Percentiles rank a stretch among this genome's conserved stretches.
Evolutionary conservation across 2,888 invertebrate species (phyloP).

Genomic region (Drepanosiphum platanoidis): DNA sequence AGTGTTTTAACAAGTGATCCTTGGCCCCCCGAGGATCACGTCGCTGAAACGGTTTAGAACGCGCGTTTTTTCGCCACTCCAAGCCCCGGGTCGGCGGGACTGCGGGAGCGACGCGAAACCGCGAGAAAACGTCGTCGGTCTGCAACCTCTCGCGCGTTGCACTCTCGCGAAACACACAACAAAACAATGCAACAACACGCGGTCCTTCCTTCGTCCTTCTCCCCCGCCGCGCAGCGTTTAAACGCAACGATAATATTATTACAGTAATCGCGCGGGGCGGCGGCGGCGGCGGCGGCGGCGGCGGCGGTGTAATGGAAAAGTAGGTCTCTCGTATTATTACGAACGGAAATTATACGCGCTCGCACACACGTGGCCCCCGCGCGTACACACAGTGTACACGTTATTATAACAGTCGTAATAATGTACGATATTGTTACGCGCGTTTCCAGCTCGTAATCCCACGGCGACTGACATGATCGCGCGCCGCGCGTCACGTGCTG

Average conservation of each 20-base stretch:
- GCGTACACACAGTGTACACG: background rate
- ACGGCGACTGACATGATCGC: too few relatives aligned
- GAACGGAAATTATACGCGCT: conserved; percentile 6
- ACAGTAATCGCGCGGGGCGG: conserved; percentile 46
- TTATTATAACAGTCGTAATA: background rate
- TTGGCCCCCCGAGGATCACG: too few relatives aligned
- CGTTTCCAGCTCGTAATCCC: conserved; percentile 27
- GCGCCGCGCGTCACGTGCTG: too few relatives aligned
- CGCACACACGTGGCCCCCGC: background rate
- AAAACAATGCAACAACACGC: conserved; percentile 33
- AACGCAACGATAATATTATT: conserved; percentile 58
- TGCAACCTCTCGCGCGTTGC: background rate
- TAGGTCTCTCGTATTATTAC: conserved; percentile 33
- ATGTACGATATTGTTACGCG: background rate
- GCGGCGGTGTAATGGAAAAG: conserved; percentile 41
- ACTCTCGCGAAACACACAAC: background rate
- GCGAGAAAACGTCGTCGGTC: conserved; percentile 5
- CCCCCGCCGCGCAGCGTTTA: conserved; percentile 11
- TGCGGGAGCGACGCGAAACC: background rate
- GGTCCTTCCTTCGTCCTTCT: background rate
- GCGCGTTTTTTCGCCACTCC: too few relatives aligned
- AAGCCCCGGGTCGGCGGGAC: too few relatives aligned
- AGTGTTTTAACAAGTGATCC: too few relatives aligned
- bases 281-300: background rate
- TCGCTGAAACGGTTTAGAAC: too few relatives aligned